These are phyloP conservation scores for Molossus molossus DNA, from an alignment of 2,797 vertebrate species.

Conservation along the genomic window DNA sequence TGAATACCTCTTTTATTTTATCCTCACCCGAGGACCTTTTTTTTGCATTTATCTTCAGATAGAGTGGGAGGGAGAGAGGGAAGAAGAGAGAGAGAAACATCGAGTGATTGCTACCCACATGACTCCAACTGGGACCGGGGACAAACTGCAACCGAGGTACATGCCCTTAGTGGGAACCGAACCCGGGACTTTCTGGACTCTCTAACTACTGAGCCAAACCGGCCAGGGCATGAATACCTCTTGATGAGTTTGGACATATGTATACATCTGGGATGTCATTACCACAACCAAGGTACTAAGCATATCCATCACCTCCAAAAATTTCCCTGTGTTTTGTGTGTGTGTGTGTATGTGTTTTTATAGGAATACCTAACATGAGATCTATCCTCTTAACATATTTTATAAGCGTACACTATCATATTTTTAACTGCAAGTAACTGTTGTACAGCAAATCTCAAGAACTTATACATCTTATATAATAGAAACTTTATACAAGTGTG, in stretches of 20 bases:
- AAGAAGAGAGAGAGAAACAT: no score
- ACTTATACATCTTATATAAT: neutral
- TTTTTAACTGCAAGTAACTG: conserved; percentile 18
- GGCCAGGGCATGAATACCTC: neutral
- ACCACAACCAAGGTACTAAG: neutral
- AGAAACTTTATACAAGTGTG: conserved; percentile 32
- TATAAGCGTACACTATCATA: neutral
- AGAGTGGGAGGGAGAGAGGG: no score
- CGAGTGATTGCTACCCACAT: no score
- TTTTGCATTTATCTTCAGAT: no score
- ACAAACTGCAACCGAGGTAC: no score
- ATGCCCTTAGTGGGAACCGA: no score
- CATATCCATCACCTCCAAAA: neutral
- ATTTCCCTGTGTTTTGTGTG: neutral
- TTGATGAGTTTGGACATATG: neutral
- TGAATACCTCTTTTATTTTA: neutral
- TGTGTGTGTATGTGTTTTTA: neutral
- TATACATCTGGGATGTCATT: neutral
- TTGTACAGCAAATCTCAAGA: neutral
- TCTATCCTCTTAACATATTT: conserved; percentile 23
- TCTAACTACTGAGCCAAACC: no score
- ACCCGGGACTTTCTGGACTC: no score
- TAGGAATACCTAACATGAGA: conserved; percentile 14
- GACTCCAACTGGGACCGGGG: no score
- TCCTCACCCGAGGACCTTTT: no score